Conservation (phyloP, 2,113 vertebrate genomes). For the Atractosteus spatula region DNA sequence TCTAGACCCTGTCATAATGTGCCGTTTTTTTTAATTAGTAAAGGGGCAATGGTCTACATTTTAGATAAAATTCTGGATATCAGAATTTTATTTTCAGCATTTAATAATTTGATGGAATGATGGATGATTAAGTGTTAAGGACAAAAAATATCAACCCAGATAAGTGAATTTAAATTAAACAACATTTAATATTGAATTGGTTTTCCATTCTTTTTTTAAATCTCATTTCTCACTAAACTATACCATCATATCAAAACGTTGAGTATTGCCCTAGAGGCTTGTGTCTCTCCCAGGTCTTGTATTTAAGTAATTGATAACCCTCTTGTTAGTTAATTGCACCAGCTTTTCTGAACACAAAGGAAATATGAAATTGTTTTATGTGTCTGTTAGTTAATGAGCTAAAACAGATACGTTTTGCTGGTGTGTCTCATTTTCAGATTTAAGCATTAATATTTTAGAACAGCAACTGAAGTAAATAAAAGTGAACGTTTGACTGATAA, state of each 20-base stretch:
- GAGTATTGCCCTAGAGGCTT: conserved; percentile 64
- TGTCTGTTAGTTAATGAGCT: conserved; percentile 71
- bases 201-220: conserved; percentile 13
- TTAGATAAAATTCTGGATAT: no score
- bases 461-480: conserved; percentile 62
- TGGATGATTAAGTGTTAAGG: no score
- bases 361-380: conserved; percentile 71
- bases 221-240: conserved; percentile 51
- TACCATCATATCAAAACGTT: conserved; percentile 65
- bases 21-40: no score
- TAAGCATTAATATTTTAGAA: conserved; percentile 50
- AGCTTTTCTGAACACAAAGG: conserved; percentile 74
- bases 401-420: conserved; percentile 50
- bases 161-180: no score
- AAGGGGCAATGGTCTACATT: no score
- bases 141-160: no score
- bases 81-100: no score
- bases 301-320: conserved; percentile 67
- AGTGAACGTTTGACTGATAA: conserved; percentile 60
- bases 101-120: no score
- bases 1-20: no score
- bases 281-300: conserved; percentile 58
- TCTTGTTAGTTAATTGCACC: conserved; percentile 74
- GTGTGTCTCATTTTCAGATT: conserved; percentile 43
- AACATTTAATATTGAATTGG: no score